Conservation (phyloP, 2,888 invertebrate species). For the Nudaria mundana region DNA sequence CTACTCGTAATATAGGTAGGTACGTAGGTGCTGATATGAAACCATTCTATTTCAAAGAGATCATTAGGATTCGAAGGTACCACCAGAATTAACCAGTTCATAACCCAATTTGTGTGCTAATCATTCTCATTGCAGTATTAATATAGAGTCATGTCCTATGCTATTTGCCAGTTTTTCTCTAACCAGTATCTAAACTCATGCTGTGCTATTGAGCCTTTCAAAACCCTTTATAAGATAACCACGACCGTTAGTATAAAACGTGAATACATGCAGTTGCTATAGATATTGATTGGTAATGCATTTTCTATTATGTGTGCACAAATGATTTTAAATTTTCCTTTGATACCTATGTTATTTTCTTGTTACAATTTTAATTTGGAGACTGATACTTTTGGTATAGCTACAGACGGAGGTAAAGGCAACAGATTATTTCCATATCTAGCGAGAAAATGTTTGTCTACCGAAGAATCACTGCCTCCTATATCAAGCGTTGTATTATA, state of each 20-base stretch:
- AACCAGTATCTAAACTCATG: too few relatives aligned
- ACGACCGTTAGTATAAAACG: conserved; percentile 21
- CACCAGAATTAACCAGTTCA: too few relatives aligned
- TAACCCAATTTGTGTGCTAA: too few relatives aligned
- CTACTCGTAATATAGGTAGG: too few relatives aligned
- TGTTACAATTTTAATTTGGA: conserved; percentile 42
- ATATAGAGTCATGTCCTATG: too few relatives aligned
- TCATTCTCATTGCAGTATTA: too few relatives aligned
- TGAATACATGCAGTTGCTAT: conserved; percentile 15
- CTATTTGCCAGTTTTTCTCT: too few relatives aligned
- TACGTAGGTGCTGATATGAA: too few relatives aligned
- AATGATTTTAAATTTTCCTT: conserved; percentile 7
- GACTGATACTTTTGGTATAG: conserved; percentile 71
- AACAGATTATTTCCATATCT: conserved; percentile 76
- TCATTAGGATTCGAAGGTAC: too few relatives aligned
- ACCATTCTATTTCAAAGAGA: too few relatives aligned
- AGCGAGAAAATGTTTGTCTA: conserved; percentile 71
- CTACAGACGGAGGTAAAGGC: conserved; percentile 69
- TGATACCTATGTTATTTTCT: conserved; percentile 8
- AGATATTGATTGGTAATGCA: neutral
- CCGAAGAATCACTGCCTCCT: conserved; percentile 52
- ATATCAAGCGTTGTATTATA: conserved; percentile 28
- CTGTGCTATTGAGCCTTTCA: too few relatives aligned
- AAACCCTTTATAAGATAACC: conserved; percentile 6
- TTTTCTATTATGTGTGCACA: conserved; percentile 23